Base-by-base conservation (phyloP, 2,797 vertebrate genomes). In the Perodicticus potto region DNA sequence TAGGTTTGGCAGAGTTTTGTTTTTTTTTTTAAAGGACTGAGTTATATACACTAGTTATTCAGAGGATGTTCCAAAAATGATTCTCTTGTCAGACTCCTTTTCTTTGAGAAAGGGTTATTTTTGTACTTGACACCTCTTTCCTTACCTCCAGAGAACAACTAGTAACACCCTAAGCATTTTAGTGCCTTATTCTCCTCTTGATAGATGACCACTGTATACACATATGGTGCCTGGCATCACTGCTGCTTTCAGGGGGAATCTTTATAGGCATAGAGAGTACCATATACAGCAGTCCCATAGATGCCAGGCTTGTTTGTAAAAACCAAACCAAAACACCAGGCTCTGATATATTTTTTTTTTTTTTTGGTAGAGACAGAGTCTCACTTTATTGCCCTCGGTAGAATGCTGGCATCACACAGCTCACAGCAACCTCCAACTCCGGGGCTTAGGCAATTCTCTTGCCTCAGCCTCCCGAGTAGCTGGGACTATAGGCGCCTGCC, bases 41-140 rank as follows among this genome's bases (percentile, higher is more conserved):
- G 43, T 93, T 86, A 57, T 53, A 32, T 43, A 37, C 14, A 65
- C 37, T 86, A 61, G 43, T 45, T 88, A 81, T 80, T 67, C 43
- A 59, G 49, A 95, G 61, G 40, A 72, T 86, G 7, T 76, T 89
- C 77, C 49, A 81, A 85, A 91, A 81, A 81, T 81, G 27, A 69
- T 81, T 91, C 83, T 93, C 34, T 73, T 82, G 9, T 67, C 34
- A 93, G 49, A 49, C 53, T 86, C 78, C 80, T 37, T 95, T 89
- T 87, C 55, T 88, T 93, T 86, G 61, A 85, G 63, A 86, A 59
- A 3, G 2, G 37, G 78, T 86, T 94, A 53, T 74, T 74, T 94
- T 77, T 86, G 37, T 72, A 70, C 37, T 77, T 93, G 76, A 25
- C 59, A 78, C 45, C n/a, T 78, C 53, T 89, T 96, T 83, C 43